These are phyloP conservation scores for Cinclus mexicanus DNA, from an alignment of 2,113 vertebrate genomes.

Conservation along the genomic window DNA sequence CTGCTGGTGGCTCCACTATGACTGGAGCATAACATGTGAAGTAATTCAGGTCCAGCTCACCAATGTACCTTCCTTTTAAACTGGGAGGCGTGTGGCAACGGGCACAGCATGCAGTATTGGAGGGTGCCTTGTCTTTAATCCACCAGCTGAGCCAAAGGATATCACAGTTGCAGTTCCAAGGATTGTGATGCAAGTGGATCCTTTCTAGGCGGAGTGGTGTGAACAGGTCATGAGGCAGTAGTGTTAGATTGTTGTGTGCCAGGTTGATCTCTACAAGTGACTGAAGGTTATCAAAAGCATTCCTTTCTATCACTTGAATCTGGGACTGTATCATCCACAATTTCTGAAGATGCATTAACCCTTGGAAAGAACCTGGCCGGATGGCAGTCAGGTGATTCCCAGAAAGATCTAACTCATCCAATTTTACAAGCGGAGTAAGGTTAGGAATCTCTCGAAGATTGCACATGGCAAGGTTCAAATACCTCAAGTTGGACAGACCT, in stretches of 20 bases:
- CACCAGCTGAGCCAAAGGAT: constrained; percentile 99
- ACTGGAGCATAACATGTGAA: constrained; percentile 98
- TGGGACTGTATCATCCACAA: constrained; percentile 99
- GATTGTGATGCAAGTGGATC: constrained; percentile 98
- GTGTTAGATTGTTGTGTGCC: constrained; percentile 96
- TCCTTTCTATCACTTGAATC: constrained; percentile 97
- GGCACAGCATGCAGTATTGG: constrained; percentile 97
- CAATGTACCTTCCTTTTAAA: constrained; percentile 95
- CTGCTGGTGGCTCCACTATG: constrained; percentile 95
- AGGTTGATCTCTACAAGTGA: constrained; percentile 97
- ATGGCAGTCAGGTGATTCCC: constrained; percentile 94
- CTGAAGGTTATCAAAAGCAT: constrained; percentile 98
- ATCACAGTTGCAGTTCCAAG: constrained; percentile 99
- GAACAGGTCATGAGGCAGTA: constrained; percentile 98
- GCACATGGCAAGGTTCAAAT: constrained; percentile 99
- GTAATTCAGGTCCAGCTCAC: constrained; percentile 96
- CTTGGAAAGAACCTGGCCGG: constrained; percentile 95
- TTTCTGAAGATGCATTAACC: constrained; percentile 97
- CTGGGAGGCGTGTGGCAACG: constrained; percentile 90
- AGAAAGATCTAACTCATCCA: constrained; percentile 98
- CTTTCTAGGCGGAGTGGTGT: constrained; percentile 95
- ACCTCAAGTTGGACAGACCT: constrained; percentile 96
- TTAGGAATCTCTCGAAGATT: constrained; percentile 98
- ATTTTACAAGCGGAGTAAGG: constrained; percentile 92
- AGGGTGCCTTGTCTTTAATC: constrained; percentile 98